Base-by-base conservation (phyloP, 2,888 invertebrate genomes). In the Campopleginae sp. region DNA sequence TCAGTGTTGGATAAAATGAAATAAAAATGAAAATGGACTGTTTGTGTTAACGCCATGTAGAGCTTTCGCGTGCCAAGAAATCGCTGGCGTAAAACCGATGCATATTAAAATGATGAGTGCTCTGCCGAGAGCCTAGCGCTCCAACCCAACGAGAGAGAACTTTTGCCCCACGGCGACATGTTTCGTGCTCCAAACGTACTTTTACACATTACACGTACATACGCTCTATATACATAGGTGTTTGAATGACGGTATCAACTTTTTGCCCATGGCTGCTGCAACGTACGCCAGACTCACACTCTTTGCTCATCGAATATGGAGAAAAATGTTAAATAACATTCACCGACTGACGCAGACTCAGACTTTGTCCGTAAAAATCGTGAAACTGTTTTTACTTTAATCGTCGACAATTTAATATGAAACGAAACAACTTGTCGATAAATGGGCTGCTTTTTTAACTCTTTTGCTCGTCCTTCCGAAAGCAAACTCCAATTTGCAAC, bases 61-160 rank as follows among this genome's bases (percentile, higher is more conserved):
- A 61, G 68, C 86, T 72, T 77, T 87, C 82, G 87, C 87, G 87
- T 89, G 89, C 89, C 90, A 89, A 89, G 88, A 85, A 89, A 88
- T 88, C 86, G 80, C 85, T 83, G 84, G 86, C 80, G 87, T 86
- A 89, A 89, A 89, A 88, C 87, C 88, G 88, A 88, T 87, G 88
- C 86, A 89, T 89, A 89, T 91, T 89, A 89, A 90, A 89, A 88
- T 89, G 90, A 90, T 89, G 89, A 88, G 89, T 87, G 86, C 58
- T 23, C 42, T 31, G 58, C 71, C 44, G 58, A 42, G 72, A 44
- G 71, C 70, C 17, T 14, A 19, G 42, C 48, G 65, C 19, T 63
- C 27, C 46, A 27, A 23, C 19, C 27, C 44, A 54, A 19, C 8
- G 38, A 51, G 71, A 48, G 72, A 66, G 23, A 74, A 46, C 54